Evolutionary conservation across 2,113 vertebrate species (phyloP).

Genomic region (Ochotona curzoniae): DNA sequence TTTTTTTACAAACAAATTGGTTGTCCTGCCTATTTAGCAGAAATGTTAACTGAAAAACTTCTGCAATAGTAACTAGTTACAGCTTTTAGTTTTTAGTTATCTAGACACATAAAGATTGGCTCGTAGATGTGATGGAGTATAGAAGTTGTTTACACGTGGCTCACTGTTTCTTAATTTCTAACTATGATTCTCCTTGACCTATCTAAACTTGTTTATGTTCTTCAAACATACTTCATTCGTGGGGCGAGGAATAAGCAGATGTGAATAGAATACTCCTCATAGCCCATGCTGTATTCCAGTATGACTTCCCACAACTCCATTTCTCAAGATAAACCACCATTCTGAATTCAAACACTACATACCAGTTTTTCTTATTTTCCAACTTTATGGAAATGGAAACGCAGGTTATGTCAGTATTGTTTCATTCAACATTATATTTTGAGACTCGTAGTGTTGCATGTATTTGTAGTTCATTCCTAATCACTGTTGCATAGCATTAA

Average conservation of each 20-base stretch:
- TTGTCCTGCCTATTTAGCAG: constrained; percentile 52
- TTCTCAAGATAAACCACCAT: not conserved
- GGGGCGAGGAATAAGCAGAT: not conserved
- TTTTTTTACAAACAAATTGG: constrained; percentile 62
- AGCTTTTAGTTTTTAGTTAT: constrained; percentile 49
- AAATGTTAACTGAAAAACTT: constrained; percentile 64
- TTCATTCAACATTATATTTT: not conserved
- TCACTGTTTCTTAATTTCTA: constrained; percentile 45
- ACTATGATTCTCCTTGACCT: constrained; percentile 31
- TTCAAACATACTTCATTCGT: not conserved
- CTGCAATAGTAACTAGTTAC: constrained; percentile 13
- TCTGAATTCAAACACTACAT: not conserved
- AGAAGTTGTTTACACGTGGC: constrained; percentile 24
- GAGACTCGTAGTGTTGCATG: not conserved
- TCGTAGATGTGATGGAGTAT: not conserved
- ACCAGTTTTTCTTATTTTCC: not conserved
- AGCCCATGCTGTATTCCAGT: not conserved
- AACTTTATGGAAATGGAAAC: constrained; percentile 10
- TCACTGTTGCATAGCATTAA: not conserved
- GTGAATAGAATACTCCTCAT: not conserved
- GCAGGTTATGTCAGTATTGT: not conserved
- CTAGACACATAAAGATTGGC: constrained; percentile 41
- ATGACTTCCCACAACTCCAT: not conserved
- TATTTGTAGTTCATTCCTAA: not conserved
- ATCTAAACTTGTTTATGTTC: constrained; percentile 25